These are phyloP conservation scores for Ferdinandea cuprea DNA, from an alignment of 2,888 invertebrate genomes.

Conservation along the genomic window DNA sequence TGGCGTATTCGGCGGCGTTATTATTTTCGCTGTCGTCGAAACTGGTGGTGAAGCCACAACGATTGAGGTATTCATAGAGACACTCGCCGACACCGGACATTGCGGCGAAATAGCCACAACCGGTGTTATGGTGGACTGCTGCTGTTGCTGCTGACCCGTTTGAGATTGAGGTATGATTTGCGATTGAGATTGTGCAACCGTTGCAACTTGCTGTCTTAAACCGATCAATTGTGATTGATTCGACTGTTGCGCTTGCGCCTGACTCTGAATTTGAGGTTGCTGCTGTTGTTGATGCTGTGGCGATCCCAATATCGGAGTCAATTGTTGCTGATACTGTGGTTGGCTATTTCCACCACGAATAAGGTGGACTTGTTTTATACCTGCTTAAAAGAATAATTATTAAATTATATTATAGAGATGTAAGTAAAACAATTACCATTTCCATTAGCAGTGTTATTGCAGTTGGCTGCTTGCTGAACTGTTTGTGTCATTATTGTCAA, in stretches of 20 bases:
- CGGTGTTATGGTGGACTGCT: conserved; percentile 60
- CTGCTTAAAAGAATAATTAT: conserved; percentile 4
- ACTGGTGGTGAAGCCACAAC: conserved; percentile 62
- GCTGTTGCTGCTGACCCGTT: conserved; percentile 81
- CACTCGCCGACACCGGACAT: conserved; percentile 54
- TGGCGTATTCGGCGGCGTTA: conserved; percentile 62
- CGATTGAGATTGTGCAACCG: conserved; percentile 52
- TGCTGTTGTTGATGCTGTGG: conserved; percentile 39
- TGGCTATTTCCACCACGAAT: conserved; percentile 70
- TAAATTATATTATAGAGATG: not conserved
- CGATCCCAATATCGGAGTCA: conserved; percentile 53
- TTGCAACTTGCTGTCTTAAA: conserved; percentile 60
- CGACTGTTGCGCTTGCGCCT: conserved; percentile 50
- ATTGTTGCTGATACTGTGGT: conserved; percentile 52
- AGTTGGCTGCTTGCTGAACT: conserved; percentile 46
- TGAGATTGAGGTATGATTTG: conserved; percentile 64
- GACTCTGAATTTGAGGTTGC: conserved; percentile 33
- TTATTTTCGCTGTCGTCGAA: conserved; percentile 58
- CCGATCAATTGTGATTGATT: conserved; percentile 43
- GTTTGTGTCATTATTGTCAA: conserved; percentile 64
- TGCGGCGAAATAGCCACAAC: conserved; percentile 61
- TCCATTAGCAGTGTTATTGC: conserved; percentile 38
- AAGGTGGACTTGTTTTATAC: conserved; percentile 66
- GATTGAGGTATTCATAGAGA: conserved; percentile 56
- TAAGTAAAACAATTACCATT: conserved; percentile 27